Base-by-base conservation (phyloP, 2,888 invertebrate species). In the Lacanobia wlatinum region DNA sequence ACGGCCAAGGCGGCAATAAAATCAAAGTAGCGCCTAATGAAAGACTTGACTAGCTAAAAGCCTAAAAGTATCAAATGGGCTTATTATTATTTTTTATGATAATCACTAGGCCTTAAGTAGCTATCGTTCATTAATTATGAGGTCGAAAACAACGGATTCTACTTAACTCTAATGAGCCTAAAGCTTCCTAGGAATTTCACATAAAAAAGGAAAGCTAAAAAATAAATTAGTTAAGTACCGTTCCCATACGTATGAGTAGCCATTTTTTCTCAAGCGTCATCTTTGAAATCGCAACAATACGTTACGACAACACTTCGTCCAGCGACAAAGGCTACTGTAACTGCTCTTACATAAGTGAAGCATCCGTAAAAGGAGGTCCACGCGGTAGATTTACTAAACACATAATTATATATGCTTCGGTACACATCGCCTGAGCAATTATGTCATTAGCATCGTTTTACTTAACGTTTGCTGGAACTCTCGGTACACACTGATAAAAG, bases 331-430 rank as follows among this genome's bases (percentile, higher is more conserved):
- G 50, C 58, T 63, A 68, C 63, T 62, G 61, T 62, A 77, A 68
- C 64, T 46, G 70, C 43, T 68, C 52, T 79, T 84, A 80, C 65
- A 77, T 83, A 84, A 87, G 18, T n/a, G 53, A 61, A 73, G 59
- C 76, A 72, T 70, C 81, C 86, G 77, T 71, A 73, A 64, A 70
- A 70, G 71, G 76, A 55, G 61, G 76, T 59, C 66, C 78, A 83
- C 86, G 86, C 81, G 71, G 62, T 66, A 59, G 81, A 77, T 79
- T 74, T 83, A 85, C 86, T 81, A 85, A 87, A 81, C 87, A 85
- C 61, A 73, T 64, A 73, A 74, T 85, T 78, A 76, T 64, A 72
- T 83, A 85, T 83, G 73, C 84, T 64, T 72, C 84, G 76, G 70
- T 73, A 61, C 70, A 85, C 84, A 73, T 86, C 50, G 62, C 65